Conservation (phyloP, 2,888 invertebrate genomes). For the Trissonchulus latispiculum region DNA sequence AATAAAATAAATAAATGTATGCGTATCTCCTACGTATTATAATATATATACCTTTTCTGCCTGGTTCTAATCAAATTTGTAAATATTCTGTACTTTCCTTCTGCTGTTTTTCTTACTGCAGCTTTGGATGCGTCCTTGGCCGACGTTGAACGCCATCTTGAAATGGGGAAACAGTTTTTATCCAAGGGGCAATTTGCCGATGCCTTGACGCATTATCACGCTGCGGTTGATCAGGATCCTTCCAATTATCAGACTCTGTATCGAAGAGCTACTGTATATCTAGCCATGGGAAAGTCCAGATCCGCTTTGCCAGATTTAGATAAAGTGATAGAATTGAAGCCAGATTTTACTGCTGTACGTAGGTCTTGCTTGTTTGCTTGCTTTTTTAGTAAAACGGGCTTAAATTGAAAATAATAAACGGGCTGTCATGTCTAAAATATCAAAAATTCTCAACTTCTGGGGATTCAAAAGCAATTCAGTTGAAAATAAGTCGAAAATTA, state of each 20-base stretch:
- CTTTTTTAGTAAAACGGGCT: neutral
- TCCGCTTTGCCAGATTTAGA: constrained; percentile 88
- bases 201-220: constrained; percentile 92
- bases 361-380: no score
- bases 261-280: constrained; percentile 85
- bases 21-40: no score
- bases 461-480: no score
- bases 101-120: constrained; percentile 11
- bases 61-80: no score
- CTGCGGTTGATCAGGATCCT: constrained; percentile 93
- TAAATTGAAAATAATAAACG: no score
- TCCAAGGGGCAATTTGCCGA: constrained; percentile 86
- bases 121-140: constrained; percentile 25
- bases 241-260: constrained; percentile 89
- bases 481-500: neutral
- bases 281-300: constrained; percentile 88
- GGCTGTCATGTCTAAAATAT: no score
- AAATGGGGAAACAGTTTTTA: constrained; percentile 80
- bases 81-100: no score
- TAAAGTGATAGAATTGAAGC: constrained; percentile 79
- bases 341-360: constrained; percentile 81
- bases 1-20: no score
- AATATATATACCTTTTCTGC: no score
- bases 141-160: constrained; percentile 83
- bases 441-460: no score